Percentiles rank a stretch among this genome's conserved stretches.
These are phyloP conservation scores for Lethrus apterus DNA, from an alignment of 1,140 invertebrate species.

Conservation along the genomic window DNA sequence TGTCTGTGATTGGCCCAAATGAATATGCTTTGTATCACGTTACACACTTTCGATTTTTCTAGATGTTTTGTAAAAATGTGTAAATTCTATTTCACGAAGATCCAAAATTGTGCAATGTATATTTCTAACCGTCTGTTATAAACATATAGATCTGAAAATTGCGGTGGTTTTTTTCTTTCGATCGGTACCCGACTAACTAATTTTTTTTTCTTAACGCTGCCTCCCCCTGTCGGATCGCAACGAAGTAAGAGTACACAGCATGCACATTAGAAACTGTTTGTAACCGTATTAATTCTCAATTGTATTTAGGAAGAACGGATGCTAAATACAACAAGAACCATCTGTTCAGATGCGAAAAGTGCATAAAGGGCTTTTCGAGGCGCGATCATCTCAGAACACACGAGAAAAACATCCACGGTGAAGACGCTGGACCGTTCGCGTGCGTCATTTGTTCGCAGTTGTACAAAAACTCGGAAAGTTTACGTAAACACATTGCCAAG, in stretches of 20 bases:
- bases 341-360: constrained; percentile 36
- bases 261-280: background rate
- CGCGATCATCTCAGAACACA: constrained; percentile 40
- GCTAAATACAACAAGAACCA: constrained; percentile 19
- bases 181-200: no score
- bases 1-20: no score
- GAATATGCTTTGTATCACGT: no score
- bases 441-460: constrained; percentile 38
- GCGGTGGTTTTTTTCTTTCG: no score
- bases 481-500: constrained; percentile 41
- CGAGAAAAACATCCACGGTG: constrained; percentile 42
- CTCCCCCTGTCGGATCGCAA: no score
- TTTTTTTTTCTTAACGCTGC: no score
- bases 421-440: constrained; percentile 40
- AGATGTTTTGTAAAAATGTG: no score
- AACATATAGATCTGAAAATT: no score
- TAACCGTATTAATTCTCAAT: constrained; percentile 7
- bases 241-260: constrained; percentile 12
- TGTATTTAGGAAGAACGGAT: constrained; percentile 17
- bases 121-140: no score
- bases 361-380: constrained; percentile 38
- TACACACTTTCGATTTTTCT: no score
- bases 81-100: no score
- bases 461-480: constrained; percentile 41
- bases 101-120: no score